Evolutionary conservation across 2,797 vertebrate species (phyloP), one percentile per base, ranked within the genome.

Genomic region (Centroberyx gerrardi): DNA sequence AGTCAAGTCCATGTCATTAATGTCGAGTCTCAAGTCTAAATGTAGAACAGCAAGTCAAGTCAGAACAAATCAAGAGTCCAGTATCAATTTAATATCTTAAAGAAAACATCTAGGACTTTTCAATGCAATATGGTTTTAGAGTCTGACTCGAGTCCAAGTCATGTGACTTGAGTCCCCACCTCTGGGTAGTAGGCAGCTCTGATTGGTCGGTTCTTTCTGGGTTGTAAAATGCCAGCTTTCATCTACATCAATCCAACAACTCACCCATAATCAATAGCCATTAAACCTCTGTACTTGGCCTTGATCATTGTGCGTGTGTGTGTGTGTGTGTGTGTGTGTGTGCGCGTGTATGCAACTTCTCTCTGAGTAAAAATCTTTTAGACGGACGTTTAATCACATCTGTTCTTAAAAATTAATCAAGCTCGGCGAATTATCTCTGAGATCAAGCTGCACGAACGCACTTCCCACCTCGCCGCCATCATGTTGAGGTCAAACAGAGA

Each of bases 321-420:
- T 40, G 13, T 61, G 49, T 59, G 27, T 64, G 66, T 44, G 15
- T 5, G 6, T 17, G 14, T 48, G 4, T 55, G 18, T 69, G 12
- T 33, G 46, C 33, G 53, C 33, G 13, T 58, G 51, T 59, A 18
- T 64, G 66, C 14, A 48, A 48, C 5, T 36, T 82, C 33, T 27
- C 27, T 69, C 55, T 58, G 44, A 42, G 53, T 46, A 68, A 15
- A 56, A 83, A 74, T 48, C 14, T 2, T 64, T 66, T 66, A 44
- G 31, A 76, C 3, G 0, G 36, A 70, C 31, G 63, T 78, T 82
- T 87, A 82, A 87, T 84, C 74, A 78, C 46, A 64, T 78, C 62
- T 66, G 38, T 65, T 67, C 62, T 42, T 72, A 42, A 73, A 64
- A 77, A 68, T 66, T 13, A 85, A 78, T 83, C 62, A 69, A 61